Evolutionary conservation across 92 coral and sea anemone species (phyloP).

Genomic region (Meandrina meandrites): DNA sequence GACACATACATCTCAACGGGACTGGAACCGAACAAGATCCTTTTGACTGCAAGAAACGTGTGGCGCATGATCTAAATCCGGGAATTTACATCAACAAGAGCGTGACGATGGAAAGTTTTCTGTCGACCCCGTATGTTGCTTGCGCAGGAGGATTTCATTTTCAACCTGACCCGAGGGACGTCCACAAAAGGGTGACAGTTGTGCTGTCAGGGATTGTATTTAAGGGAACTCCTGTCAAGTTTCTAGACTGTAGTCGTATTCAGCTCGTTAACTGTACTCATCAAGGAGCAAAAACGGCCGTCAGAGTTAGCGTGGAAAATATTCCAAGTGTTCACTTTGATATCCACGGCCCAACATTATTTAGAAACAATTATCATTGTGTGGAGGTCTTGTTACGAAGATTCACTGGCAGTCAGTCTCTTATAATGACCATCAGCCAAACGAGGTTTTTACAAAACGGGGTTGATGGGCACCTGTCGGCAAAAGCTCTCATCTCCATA

Average conservation of each 20-base stretch:
- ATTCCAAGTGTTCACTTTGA: slow-evolving; percentile 13
- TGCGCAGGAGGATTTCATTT: slow-evolving; percentile 36
- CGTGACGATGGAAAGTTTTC: slow-evolving; percentile 22
- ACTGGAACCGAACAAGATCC: slow-evolving; percentile 62
- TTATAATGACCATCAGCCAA: not conserved
- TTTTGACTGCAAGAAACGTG: slow-evolving; percentile 42
- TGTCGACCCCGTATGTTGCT: not conserved
- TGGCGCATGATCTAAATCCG: slow-evolving; percentile 18
- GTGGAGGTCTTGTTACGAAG: slow-evolving; percentile 7
- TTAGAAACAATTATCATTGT: slow-evolving; percentile 23
- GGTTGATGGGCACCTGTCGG: not conserved
- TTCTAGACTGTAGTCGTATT: slow-evolving; percentile 18
- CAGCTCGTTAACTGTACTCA: slow-evolving; percentile 35
- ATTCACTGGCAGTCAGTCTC: not conserved
- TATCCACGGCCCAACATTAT: slow-evolving; percentile 31
- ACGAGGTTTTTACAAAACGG: slow-evolving; percentile 25
- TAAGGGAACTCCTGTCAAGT: slow-evolving; percentile 13
- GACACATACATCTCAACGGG: slow-evolving; percentile 55
- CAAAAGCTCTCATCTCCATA: slow-evolving; percentile 18
- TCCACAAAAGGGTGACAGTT: not conserved
- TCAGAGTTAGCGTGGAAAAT: not conserved
- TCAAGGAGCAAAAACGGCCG: not conserved
- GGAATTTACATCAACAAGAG: slow-evolving; percentile 47
- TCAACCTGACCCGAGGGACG: not conserved
- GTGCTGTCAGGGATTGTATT: slow-evolving; percentile 29